A percentile compares a stretch with the other conserved stretches of the same genome.
These are phyloP conservation scores for Drosophila paramelanica DNA, from an alignment of 2,888 invertebrate genomes.

Conservation along the genomic window DNA sequence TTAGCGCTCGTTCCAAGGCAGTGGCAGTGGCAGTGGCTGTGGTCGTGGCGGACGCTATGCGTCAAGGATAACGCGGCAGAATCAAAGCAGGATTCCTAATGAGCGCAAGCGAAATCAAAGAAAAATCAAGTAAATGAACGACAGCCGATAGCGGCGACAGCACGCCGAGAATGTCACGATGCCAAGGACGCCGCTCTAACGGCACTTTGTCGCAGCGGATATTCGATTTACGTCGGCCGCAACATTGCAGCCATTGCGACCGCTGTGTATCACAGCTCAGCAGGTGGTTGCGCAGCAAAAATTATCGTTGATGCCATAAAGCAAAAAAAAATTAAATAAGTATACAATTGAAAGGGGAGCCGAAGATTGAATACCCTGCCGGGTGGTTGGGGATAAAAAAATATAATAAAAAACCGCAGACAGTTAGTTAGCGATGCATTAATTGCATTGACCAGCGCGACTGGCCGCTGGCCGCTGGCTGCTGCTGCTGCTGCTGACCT, in stretches of 20 bases:
- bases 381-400: not conserved
- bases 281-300: slow-evolving; percentile 32
- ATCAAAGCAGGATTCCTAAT: slow-evolving; percentile 46
- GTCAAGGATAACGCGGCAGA: slow-evolving; percentile 57
- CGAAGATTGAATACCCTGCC: not conserved
- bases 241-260: not conserved
- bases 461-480: not conserved
- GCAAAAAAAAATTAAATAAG: not conserved
- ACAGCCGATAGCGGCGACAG: slow-evolving; percentile 12
- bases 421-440: not conserved
- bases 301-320: not conserved
- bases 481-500: slow-evolving; percentile 9
- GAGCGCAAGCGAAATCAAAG: slow-evolving; percentile 10
- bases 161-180: slow-evolving; percentile 25
- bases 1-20: slow-evolving; percentile 45
- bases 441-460: slow-evolving; percentile 14
- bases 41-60: slow-evolving; percentile 20
- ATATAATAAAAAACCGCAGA: not conserved
- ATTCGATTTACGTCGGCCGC: slow-evolving; percentile 38
- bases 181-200: slow-evolving; percentile 47
- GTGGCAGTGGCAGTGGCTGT: not conserved
- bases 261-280: slow-evolving; percentile 15
- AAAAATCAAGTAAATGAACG: slow-evolving; percentile 60
- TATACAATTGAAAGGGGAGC: not conserved
- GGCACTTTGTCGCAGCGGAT: slow-evolving; percentile 44